Evolutionary conservation across 2,113 vertebrate species (phyloP).

Genomic region (Cochlearius cochlearius): DNA sequence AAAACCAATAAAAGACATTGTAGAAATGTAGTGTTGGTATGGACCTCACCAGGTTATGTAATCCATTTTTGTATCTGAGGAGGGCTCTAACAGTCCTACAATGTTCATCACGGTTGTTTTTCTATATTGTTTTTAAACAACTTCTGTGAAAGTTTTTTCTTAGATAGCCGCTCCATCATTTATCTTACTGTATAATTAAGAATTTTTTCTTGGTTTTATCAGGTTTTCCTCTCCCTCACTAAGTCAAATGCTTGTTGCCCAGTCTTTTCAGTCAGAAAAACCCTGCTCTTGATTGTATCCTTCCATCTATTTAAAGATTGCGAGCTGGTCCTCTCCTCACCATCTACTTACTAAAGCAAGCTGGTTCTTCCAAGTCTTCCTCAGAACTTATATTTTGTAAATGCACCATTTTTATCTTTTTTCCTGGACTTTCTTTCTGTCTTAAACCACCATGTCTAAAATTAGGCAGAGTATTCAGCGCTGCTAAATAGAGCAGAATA

Average conservation of each 20-base stretch:
- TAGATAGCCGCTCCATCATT: background rate
- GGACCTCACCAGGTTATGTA: background rate
- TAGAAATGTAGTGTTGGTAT: background rate
- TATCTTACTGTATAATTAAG: background rate
- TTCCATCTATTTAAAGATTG: background rate
- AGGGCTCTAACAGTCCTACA: background rate
- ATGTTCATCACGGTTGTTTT: background rate
- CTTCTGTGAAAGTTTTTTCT: background rate
- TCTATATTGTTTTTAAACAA: background rate
- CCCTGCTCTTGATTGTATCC: background rate
- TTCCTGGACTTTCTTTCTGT: background rate
- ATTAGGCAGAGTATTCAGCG: background rate
- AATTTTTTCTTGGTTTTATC: background rate
- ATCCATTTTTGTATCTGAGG: background rate
- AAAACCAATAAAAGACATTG: background rate
- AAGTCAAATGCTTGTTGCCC: background rate
- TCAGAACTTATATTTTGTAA: background rate
- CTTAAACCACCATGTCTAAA: background rate
- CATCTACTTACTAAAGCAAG: background rate
- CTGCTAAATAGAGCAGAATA: constrained; percentile 38
- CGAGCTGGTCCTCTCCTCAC: background rate
- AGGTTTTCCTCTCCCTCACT: background rate
- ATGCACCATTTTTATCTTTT: background rate
- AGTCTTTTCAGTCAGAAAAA: background rate
- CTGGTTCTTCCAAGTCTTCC: background rate